Base-by-base conservation (phyloP, 1,140 invertebrate genomes). In the Dendroctonus ponderosae region DNA sequence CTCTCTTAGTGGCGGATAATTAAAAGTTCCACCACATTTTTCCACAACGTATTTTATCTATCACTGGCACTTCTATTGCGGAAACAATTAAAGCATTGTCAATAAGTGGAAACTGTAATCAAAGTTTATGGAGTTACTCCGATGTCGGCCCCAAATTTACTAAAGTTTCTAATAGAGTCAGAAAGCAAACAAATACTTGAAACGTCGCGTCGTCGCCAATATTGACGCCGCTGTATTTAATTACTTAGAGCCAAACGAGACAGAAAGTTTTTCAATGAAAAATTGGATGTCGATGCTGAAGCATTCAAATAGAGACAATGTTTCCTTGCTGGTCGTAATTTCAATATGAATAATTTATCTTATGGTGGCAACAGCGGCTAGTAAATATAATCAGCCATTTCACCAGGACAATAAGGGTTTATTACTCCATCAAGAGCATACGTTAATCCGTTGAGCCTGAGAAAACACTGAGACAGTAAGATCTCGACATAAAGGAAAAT, bases 391-490 rank as follows among this genome's bases (percentile, higher is more conserved):
- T 11, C 41, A 54, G 37, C 11, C 50, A 64, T 57, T 64, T 64
- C 57, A 62, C 42, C 53, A 65, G 57, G 52, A 65, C 62, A 65
- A 65, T 65, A 49, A 41, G 42, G 51, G 62, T 46, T 49, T 63
- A 63, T 54, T 63, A 63, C 62, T 65, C 62, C 14, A 57, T 65
- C 62, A 41, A 40, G 53, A 65, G 62, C 53, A 65, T 65, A 65
- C 62, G 62, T 49, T 65, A 65, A 65, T 43, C 53, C 44, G 42
- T 41, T 57, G 52, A 65, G 62, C 62, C 62, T 65, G 62, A 57
- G 53, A 57, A 65, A 65, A 65, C 62, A 57, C 43, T 44, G 52
- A 40, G 37, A 49, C 11, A 56, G 43, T 57, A 57, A 57, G 54
- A 57, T 43, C 53, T 54, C n/a, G 40, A 11, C 38, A 57, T 65